phyloP scores from a whole-genome alignment of 2,888 invertebrate genomes.

The Synergus itoensis region DNA sequence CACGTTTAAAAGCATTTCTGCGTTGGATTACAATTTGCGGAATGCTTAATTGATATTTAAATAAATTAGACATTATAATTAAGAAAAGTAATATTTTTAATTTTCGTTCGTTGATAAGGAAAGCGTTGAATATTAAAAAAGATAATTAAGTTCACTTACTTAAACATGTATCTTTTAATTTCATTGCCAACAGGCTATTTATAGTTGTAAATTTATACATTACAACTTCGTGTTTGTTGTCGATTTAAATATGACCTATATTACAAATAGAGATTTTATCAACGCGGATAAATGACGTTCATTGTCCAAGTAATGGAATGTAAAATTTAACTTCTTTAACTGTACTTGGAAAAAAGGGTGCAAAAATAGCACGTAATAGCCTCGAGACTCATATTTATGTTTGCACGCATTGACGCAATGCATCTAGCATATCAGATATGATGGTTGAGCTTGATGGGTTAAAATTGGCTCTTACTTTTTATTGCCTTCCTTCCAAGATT shows the following conservation, averaged over 20 bases:
- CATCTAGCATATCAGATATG: not conserved
- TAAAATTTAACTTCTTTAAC: not conserved
- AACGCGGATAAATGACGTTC: not conserved
- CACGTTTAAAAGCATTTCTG: not conserved
- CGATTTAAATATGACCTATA: not conserved
- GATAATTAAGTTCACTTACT: too few relatives aligned
- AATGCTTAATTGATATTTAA: too few relatives aligned
- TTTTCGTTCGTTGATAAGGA: slow-evolving; percentile 8
- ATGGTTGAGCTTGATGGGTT: not conserved
- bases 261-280: not conserved
- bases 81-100: not conserved
- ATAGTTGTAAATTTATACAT: not conserved
- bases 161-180: not conserved
- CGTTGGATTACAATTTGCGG: not conserved
- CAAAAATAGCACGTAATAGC: not conserved
- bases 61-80: too few relatives aligned
- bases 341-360: not conserved
- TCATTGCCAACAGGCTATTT: not conserved
- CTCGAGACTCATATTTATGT: slow-evolving; percentile 7
- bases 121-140: not conserved
- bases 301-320: not conserved
- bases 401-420: not conserved
- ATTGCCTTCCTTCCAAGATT: not conserved
- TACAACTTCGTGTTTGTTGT: not conserved
- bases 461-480: slow-evolving; percentile 5